A percentile compares a stretch with the other conserved stretches of the same genome.
Evolutionary conservation across 2,113 vertebrate species (phyloP).

Genomic region (Polyodon spathula): DNA sequence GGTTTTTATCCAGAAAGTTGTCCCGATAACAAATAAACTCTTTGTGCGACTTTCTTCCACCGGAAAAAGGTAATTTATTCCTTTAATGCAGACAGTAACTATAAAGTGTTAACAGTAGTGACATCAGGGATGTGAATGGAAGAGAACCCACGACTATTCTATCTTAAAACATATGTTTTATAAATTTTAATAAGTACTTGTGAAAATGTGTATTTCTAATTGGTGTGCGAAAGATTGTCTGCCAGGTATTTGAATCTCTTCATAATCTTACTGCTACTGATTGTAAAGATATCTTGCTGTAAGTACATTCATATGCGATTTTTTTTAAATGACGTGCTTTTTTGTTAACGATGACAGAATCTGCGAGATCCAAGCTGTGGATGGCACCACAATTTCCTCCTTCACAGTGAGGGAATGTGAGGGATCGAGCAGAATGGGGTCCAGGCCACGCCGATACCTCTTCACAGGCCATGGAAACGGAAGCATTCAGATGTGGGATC

Average conservation of each 20-base stretch:
- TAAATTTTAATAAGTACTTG: too few relatives aligned
- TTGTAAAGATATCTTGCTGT: too few relatives aligned
- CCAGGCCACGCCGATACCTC: slow-evolving; percentile 83
- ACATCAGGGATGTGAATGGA: too few relatives aligned
- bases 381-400: slow-evolving; percentile 83
- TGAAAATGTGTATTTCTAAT: too few relatives aligned
- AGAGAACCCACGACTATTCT: too few relatives aligned
- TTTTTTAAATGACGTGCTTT: background rate
- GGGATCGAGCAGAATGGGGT: slow-evolving; percentile 95
- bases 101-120: too few relatives aligned
- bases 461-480: slow-evolving; percentile 94
- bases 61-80: slow-evolving; percentile 75
- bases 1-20: slow-evolving; percentile 97
- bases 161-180: too few relatives aligned
- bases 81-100: background rate
- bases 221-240: too few relatives aligned
- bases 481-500: slow-evolving; percentile 98
- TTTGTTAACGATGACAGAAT: slow-evolving; percentile 55
- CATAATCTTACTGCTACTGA: too few relatives aligned
- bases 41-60: slow-evolving; percentile 94
- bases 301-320: background rate
- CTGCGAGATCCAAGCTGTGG: slow-evolving; percentile 93
- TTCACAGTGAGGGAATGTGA: slow-evolving; percentile 95
- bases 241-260: too few relatives aligned
- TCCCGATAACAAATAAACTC: slow-evolving; percentile 90